phyloP scores from a whole-genome alignment of 37 sponge, comb jelly and placozoan species.

The Agelas oroides region DNA sequence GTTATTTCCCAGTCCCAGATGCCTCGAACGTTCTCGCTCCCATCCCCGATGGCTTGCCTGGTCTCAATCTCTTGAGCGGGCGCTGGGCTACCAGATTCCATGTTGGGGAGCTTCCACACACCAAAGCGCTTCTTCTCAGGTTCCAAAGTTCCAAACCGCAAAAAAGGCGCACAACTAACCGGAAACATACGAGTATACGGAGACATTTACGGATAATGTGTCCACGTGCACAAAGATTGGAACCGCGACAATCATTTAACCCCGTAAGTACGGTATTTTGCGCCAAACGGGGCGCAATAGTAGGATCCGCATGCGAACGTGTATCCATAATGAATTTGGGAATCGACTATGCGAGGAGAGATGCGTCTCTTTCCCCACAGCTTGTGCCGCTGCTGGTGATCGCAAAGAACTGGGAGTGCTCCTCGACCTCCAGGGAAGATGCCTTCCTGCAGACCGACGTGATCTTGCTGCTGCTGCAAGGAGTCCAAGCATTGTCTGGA shows the following conservation, averaged over 20 bases:
- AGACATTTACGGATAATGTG: not conserved
- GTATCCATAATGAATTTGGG: constrained; percentile 10
- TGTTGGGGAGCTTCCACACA: not conserved
- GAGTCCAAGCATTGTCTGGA: constrained; percentile 5
- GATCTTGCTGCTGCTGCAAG: constrained; percentile 19
- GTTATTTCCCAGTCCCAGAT: no score
- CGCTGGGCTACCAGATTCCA: not conserved
- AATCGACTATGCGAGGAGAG: not conserved
- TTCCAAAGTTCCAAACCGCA: not conserved
- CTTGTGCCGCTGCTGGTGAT: constrained; percentile 23
- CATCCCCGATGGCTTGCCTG: not conserved
- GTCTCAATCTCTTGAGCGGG: not conserved
- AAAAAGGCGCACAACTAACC: not conserved
- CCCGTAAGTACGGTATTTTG: no score
- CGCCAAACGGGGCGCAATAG: no score
- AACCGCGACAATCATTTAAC: not conserved
- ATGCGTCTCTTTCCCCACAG: not conserved
- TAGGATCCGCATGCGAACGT: not conserved
- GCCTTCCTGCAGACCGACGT: not conserved
- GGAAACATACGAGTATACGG: not conserved
- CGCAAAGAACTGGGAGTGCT: constrained; percentile 10
- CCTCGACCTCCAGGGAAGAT: not conserved
- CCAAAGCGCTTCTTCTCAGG: constrained; percentile 2
- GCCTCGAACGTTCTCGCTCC: no score
- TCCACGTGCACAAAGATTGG: not conserved